Percentiles rank a stretch among this genome's conserved stretches.
Evolutionary conservation across 1,140 invertebrate species (phyloP).

Genomic region (Elysia chlorotica): DNA sequence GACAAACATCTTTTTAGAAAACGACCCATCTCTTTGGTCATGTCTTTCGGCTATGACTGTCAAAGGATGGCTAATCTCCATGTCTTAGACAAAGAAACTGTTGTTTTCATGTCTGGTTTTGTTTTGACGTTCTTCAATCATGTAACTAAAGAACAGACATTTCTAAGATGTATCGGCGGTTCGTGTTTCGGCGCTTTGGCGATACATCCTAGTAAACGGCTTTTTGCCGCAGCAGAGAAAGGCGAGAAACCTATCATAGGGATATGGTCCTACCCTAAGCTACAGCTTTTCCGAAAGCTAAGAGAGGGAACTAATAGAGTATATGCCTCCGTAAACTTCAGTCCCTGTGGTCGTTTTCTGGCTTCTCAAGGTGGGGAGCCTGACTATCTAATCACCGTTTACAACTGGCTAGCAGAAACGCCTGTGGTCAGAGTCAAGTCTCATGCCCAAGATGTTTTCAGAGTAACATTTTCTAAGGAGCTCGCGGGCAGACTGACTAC

Average conservation of each 20-base stretch:
- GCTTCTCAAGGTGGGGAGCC: conserved; percentile 81
- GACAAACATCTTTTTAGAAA: neutral
- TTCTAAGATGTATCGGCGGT: conserved; percentile 17
- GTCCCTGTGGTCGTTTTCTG: conserved; percentile 75
- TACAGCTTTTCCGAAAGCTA: conserved; percentile 73
- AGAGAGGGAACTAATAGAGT: conserved; percentile 71
- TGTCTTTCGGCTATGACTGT: conserved; percentile 17
- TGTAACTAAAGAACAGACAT: conserved; percentile 5
- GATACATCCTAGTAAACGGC: conserved; percentile 12
- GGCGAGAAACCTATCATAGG: conserved; percentile 17
- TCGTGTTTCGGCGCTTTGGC: conserved; percentile 19
- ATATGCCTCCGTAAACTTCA: conserved; percentile 77
- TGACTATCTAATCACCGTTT: conserved; percentile 82
- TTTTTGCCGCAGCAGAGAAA: conserved; percentile 27
- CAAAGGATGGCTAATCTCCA: conserved; percentile 16
- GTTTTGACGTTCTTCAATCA: conserved; percentile 11
- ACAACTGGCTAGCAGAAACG: conserved; percentile 77
- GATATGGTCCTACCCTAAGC: conserved; percentile 67
- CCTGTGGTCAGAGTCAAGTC: conserved; percentile 77
- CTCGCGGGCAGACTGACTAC: conserved; percentile 76
- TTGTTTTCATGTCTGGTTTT: conserved; percentile 20
- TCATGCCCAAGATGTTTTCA: conserved; percentile 73
- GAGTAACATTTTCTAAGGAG: conserved; percentile 77
- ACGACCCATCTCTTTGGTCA: neutral
- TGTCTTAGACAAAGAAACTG: conserved; percentile 10